Percentiles rank a stretch among this genome's conserved stretches.
phyloP scores from a whole-genome alignment of 2,888 invertebrate species.

The Chaitophorus viminalis region DNA sequence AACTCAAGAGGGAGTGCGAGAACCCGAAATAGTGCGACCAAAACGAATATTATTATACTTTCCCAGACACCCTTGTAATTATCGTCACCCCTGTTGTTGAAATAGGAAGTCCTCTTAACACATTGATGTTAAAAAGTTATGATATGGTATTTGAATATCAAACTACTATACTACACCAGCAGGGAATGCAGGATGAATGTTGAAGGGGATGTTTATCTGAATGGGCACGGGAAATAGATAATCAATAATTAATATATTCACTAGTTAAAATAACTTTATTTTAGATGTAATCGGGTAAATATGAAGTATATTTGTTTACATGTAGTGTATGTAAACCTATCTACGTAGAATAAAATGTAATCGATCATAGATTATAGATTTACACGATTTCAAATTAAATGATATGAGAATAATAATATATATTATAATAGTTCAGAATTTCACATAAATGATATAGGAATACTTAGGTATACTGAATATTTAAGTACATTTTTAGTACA shows the following conservation, averaged over 20 bases:
- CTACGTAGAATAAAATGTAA: not conserved
- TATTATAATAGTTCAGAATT: no score
- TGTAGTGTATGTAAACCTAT: not conserved
- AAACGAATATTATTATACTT: constrained; percentile 57
- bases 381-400: not conserved
- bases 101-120: constrained; percentile 50
- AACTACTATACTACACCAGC: not conserved
- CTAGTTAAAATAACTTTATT: not conserved
- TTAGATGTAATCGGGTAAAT: no score
- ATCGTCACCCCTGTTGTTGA: constrained; percentile 59
- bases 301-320: not conserved
- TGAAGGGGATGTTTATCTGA: constrained; percentile 17
- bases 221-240: not conserved
- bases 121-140: constrained; percentile 55
- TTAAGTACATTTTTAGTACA: no score
- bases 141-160: constrained; percentile 56
- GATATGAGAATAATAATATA: not conserved
- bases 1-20: constrained; percentile 41
- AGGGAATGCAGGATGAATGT: not conserved
- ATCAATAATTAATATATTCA: constrained; percentile 11
- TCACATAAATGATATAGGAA: no score
- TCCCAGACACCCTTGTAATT: constrained; percentile 60
- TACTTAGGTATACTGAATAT: no score
- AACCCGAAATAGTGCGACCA: constrained; percentile 45
- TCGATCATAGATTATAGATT: not conserved